Percentiles rank a stretch among this genome's conserved stretches.
These are phyloP conservation scores for Ceratosolen fusciceps DNA, from an alignment of 1,140 invertebrate genomes.

Conservation along the genomic window DNA sequence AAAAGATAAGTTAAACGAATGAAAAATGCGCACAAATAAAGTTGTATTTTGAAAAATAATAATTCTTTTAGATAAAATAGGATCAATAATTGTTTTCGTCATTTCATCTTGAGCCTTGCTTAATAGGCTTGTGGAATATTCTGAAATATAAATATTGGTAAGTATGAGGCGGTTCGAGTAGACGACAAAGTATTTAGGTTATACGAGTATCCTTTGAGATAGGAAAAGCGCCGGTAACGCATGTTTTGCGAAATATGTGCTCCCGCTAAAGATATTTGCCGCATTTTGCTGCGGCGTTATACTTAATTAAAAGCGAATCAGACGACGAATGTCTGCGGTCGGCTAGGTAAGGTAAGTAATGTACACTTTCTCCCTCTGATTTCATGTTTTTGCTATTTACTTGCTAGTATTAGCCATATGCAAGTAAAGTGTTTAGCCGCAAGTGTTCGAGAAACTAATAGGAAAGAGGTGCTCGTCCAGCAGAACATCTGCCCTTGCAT, in stretches of 20 bases:
- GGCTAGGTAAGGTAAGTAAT: background rate
- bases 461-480: background rate
- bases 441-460: constrained; percentile 26
- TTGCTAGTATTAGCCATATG: background rate
- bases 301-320: constrained; percentile 9
- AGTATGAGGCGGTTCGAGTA: background rate
- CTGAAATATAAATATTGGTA: background rate
- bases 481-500: constrained; percentile 19
- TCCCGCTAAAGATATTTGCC: background rate
- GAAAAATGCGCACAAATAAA: too few species aligned
- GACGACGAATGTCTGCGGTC: background rate
- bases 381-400: background rate
- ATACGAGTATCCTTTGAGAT: background rate
- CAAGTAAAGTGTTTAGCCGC: background rate
- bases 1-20: too few species aligned
- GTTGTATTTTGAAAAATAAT: too few species aligned
- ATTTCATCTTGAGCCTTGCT: too few species aligned
- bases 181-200: background rate
- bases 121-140: background rate
- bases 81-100: too few species aligned
- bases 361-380: background rate
- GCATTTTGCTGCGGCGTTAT: background rate
- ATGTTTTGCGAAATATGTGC: background rate
- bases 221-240: background rate
- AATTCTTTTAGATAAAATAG: too few species aligned